Evolutionary conservation across 2,888 invertebrate genomes (phyloP), one percentile per base, ranked within the genome.

Genomic region (Lithophane ornitopus): DNA sequence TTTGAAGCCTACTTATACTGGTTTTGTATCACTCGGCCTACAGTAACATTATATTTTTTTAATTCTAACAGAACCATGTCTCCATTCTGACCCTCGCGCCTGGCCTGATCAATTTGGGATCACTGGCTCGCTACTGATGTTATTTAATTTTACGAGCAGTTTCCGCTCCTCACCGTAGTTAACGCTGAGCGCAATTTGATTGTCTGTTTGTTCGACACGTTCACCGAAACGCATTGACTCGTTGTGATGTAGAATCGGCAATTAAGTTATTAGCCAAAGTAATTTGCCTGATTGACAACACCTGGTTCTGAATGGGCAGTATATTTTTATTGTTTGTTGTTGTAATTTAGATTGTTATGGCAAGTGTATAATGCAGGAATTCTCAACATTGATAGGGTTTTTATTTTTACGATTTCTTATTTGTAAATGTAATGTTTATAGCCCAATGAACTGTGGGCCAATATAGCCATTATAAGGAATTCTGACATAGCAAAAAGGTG

Each of bases 101-200:
- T 73, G 16, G 41, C 52, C 34, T 41, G 59, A 66, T 89, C 91
- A 91, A 92, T 92, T 92, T 91, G 90, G 88, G 88, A 82, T 88
- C 88, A 88, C 85, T 85, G 81, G 89, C 85, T 90, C 84, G 74
- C 59, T 68, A 74, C 81, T 74, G 78, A 79, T 81, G 81, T 59
- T 76, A 73, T 78, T 84, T 84, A 86, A 85, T 81, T 90, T 91
- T 90, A 92, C 88, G 90, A 89, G 81, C 82, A 82, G 86, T 89
- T 89, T 92, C 91, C 92, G 89, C 54, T 74, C 63, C 7, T n/a
- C 28, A 3, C 12, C 22, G 16, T 79, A 81, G 79, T 85, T 85
- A 87, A 73, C 72, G 46, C 59, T 86, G 61, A 81, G 62, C 62
- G 66, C 67, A 67, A 81, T 84, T 65, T 86, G 77, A 86, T 86